Evolutionary conservation across 2,797 vertebrate genomes (phyloP), one percentile per base, ranked within the genome.

Genomic region (Botia almorhae): DNA sequence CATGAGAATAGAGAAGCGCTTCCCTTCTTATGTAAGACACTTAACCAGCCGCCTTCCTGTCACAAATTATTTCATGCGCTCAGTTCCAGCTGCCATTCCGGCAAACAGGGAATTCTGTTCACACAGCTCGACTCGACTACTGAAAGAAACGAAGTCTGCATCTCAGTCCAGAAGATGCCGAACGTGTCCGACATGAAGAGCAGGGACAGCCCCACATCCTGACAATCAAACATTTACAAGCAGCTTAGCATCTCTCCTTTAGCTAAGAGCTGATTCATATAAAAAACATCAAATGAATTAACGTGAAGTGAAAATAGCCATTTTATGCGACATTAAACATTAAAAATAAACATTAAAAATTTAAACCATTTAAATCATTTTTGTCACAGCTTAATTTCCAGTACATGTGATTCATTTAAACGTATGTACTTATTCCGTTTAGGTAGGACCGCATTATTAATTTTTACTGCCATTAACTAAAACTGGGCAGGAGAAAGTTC

Each of bases 51-150:
- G 36, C 60, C 23, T 14, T 51, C 12, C 61, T 80, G 69, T 80
- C 78, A 74, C 69, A 74, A 80, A 67, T 73, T 67, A 56, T 73
- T 80, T 68, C 36, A 74, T 80, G 36, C 21, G 1, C 61, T 67
- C 70, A 67, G 58, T 58, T 80, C 69, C 36, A 58, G 46, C 60
- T 67, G 60, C 50, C 69, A 67, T 60, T 73, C 51, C 33, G 65
- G 69, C 21, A 80, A 73, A 73, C 69, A 55, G 63, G 69, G 46
- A 72, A 72, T 55, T 80, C 33, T 73, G 23, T 26, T 46, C 16
- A 21, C 16, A 64, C 7, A 3, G 36, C 70, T 67, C 23, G 21
- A 16, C 53, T 69, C 26, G 77, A 79, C 46, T 79, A 26, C 33
- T 65, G 23, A 80, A 55, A 74, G 33, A 23, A 23, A 26, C 29